Base-by-base conservation (phyloP, 2,888 invertebrate species). In the Pristionchus arcanus region DNA sequence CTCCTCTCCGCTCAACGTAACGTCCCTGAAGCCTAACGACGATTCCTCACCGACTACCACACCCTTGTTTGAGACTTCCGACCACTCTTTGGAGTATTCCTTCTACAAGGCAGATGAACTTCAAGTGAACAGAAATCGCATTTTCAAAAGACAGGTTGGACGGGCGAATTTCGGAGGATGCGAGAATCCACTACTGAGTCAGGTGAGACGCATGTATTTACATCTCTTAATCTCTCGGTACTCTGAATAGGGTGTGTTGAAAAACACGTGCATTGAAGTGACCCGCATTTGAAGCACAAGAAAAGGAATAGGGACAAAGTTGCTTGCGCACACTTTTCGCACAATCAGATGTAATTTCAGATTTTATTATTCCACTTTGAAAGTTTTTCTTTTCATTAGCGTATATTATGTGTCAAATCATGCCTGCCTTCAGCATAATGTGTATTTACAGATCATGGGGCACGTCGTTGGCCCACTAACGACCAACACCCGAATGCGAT, bases 121-220 rank as follows among this genome's bases (percentile, higher is more conserved):
- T 16, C 19, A 59, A 84, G 13, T 31, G 25, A 59, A 59, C 2
- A 59, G 21, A 0, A 53, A 84, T 25, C 53, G 42, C 15, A 84
- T n/a, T 11, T 4, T 84, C 84, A 84, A 59, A 21, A 84, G 59
- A 59, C 59, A 53, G n/a, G 84, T 19, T 16, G 49, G 81, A 81
- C 15, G 81, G 42, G 49, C 81, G 9, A 42, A 19, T 19, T n/a
- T 81, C 15, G 81, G 81, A 2, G 81, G 81, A 81, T 81, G 81
- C 34, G 81, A 21, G 4, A 81, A 49, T 49, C 42, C 42, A 25
- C 15, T 19, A 42, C 49, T 81, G 28, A n/a, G 81, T 34, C 42
- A 81, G 81, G 81, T 81, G 2, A 19, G 49, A 21, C 11, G 1
- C 59, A 59, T 25, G 25, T 49, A n/a, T 7, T 31, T 15, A 13